phyloP scores from a whole-genome alignment of 2,888 invertebrate genomes.

The Acutogordius australiensis region DNA sequence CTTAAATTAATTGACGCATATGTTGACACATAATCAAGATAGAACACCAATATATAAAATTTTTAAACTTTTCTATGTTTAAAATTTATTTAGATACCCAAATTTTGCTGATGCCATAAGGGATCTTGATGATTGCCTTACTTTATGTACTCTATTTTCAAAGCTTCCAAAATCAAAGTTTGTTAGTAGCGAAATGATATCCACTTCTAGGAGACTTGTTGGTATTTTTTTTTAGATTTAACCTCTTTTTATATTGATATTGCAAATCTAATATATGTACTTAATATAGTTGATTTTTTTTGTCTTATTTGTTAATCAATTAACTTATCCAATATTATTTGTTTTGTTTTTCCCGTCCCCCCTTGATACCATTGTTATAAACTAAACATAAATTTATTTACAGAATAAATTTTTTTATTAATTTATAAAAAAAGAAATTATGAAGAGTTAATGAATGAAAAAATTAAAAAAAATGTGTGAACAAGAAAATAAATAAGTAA shows the following conservation, averaged over 20 bases:
- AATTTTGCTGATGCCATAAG: slow-evolving; percentile 74
- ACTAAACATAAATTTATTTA: too few relatives aligned
- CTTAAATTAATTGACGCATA: too few relatives aligned
- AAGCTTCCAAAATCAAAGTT: slow-evolving; percentile 54
- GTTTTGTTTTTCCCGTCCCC: too few relatives aligned
- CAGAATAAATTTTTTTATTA: too few relatives aligned
- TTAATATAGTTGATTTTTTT: background rate
- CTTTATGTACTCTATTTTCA: slow-evolving; percentile 66
- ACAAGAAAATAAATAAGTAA: too few relatives aligned
- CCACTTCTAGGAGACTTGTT: slow-evolving; percentile 51
- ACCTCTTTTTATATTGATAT: background rate
- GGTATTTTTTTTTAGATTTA: slow-evolving; percentile 17
- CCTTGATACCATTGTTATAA: too few relatives aligned
- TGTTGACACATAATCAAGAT: too few relatives aligned
- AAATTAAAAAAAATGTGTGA: too few relatives aligned
- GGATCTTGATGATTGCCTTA: slow-evolving; percentile 81
- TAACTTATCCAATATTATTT: slow-evolving; percentile 16
- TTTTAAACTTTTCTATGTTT: slow-evolving; percentile 52
- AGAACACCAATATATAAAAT: slow-evolving; percentile 33
- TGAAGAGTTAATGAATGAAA: too few relatives aligned
- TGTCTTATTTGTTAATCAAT: too few relatives aligned
- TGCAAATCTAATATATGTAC: background rate
- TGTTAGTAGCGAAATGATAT: slow-evolving; percentile 37
- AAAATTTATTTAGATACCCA: slow-evolving; percentile 43
- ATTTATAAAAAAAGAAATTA: too few relatives aligned